These are phyloP conservation scores for Heliconius ethilla DNA, from an alignment of 2,888 invertebrate genomes.

Conservation along the genomic window DNA sequence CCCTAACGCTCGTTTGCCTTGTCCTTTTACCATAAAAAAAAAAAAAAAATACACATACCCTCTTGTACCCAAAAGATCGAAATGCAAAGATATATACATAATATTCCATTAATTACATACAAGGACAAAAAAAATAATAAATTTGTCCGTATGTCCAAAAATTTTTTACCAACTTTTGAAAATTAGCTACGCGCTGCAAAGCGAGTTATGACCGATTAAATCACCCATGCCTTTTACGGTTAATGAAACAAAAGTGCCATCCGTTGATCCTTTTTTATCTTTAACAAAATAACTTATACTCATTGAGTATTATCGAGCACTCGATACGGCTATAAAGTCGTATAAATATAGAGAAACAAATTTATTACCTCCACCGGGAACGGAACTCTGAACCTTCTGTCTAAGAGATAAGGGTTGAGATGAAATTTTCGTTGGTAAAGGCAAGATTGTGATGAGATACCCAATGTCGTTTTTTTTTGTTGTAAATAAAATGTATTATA, in stretches of 20 bases:
- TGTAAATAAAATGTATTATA: constrained; percentile 53
- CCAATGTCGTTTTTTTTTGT: constrained; percentile 56
- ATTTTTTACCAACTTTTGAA: constrained; percentile 17
- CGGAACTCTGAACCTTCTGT: constrained; percentile 14
- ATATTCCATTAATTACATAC: constrained; percentile 17
- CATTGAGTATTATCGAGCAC: constrained; percentile 70
- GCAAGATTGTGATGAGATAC: constrained; percentile 41
- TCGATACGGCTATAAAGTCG: constrained; percentile 68
- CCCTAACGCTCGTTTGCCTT: no score
- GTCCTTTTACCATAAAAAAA: no score
- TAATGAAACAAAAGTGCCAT: constrained; percentile 77
- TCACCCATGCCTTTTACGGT: constrained; percentile 67
- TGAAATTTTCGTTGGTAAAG: neutral
- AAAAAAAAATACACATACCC: no score
- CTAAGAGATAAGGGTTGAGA: neutral
- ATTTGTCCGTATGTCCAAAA: constrained; percentile 15
- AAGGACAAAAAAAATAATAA: constrained; percentile 24
- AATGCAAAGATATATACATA: constrained; percentile 9
- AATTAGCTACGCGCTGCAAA: constrained; percentile 25
- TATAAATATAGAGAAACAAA: constrained; percentile 61
- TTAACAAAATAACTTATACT: constrained; percentile 72
- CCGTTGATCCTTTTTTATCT: constrained; percentile 65
- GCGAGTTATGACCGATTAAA: constrained; percentile 52
- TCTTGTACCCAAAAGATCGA: neutral
- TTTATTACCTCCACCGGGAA: constrained; percentile 16